Evolutionary conservation across 2,113 vertebrate genomes (phyloP), one percentile per base, ranked within the genome.

Genomic region (Meriones unguiculatus): DNA sequence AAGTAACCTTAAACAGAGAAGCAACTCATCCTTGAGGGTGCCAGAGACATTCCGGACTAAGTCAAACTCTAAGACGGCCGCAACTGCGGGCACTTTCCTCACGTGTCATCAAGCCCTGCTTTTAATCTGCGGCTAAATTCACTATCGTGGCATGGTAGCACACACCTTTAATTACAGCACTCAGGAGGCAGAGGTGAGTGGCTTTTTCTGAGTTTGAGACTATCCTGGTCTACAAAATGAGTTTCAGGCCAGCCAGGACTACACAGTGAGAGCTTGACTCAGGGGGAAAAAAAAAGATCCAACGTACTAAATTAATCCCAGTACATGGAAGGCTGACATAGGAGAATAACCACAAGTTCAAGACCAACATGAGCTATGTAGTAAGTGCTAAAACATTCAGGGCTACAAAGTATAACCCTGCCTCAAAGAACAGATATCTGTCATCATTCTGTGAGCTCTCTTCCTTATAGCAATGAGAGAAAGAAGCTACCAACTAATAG

Each of bases 11-110:
- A 70, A n/a, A 52, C 32, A 93, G 14, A 30, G 57, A 87, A 62
- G 17, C 0, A 72, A 81, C 67, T 46, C 50, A 30, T 18, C 28
- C 30, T 88, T 24, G 6, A 7, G 0, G 12, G 17, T 4, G 13
- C 8, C 18, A 35, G 50, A 81, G 10, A 95, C 3, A 57, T 10
- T 46, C 5, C 3, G 50, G 1, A 12, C 73, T n/a, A 18, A 89
- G 17, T 32, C 3, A 30, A 46, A 69, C 54, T 30, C 78, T n/a
- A 22, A 11, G 62, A 15, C 13, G 70, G 64, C 82, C 1, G 18
- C 69, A 57, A 17, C 54, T n/a, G n/a, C 14, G 28, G n/a, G 35
- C 50, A 46, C 5, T 6, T 32, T 57, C 46, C 52, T 8, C 65
- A 38, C 24, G 10, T 0, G 14, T 57, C 46, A 38, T 7, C 1